Conservation (phyloP, 2,797 vertebrate genomes). For the Echiichthys vipera region DNA sequence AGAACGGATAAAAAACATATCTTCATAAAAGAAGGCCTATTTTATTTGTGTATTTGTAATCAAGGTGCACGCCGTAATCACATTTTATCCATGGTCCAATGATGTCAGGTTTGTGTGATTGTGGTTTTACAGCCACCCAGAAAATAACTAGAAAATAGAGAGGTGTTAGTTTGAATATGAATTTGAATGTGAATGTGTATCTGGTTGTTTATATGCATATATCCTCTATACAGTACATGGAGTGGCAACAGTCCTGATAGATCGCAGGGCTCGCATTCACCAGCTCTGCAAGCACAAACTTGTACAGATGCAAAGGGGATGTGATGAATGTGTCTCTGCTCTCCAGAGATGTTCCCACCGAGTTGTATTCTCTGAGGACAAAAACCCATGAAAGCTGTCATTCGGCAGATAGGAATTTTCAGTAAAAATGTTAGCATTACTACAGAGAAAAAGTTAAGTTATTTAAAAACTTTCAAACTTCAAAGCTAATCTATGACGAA, state of each 20-base stretch:
- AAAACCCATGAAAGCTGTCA: slow-evolving; percentile 55
- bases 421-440: slow-evolving; percentile 41
- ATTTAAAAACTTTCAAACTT: slow-evolving; percentile 13
- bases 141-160: neutral
- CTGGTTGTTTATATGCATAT: slow-evolving; percentile 6
- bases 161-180: slow-evolving; percentile 5
- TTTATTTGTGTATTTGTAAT: slow-evolving; percentile 20
- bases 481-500: slow-evolving; percentile 35
- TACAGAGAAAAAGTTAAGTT: neutral
- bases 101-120: slow-evolving; percentile 7
- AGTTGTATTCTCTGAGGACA: slow-evolving; percentile 52
- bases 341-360: slow-evolving; percentile 30
- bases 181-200: neutral
- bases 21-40: no score
- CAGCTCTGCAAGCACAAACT: slow-evolving; percentile 16
- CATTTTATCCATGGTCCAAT: slow-evolving; percentile 2
- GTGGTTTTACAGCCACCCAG: neutral
- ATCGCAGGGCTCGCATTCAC: slow-evolving; percentile 7
- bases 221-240: slow-evolving; percentile 6
- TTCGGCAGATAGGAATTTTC: slow-evolving; percentile 43
- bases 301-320: slow-evolving; percentile 25
- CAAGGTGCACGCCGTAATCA: neutral
- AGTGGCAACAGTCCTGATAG: slow-evolving; percentile 6
- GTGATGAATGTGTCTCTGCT: slow-evolving; percentile 32
- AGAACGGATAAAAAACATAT: no score